phyloP scores from a whole-genome alignment of 2,888 invertebrate genomes.

The Athalia circularis region DNA sequence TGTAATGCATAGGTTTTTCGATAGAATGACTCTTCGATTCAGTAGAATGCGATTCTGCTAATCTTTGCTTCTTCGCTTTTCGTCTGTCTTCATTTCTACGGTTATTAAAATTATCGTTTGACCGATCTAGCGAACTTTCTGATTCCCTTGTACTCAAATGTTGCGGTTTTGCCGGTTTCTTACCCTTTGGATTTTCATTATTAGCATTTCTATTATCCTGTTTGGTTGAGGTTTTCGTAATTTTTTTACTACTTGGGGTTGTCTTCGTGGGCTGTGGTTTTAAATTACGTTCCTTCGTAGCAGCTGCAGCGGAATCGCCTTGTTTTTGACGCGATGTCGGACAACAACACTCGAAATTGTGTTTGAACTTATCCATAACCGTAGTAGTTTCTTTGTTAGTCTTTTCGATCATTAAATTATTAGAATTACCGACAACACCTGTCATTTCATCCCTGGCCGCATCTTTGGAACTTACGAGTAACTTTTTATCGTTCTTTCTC shows the following conservation, averaged over 20 bases:
- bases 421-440: neutral
- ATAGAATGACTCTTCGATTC: neutral
- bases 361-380: neutral
- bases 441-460: neutral
- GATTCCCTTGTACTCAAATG: neutral
- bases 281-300: neutral
- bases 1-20: neutral
- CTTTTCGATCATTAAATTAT: neutral
- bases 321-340: neutral
- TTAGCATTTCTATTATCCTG: too few relatives aligned
- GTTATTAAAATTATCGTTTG: neutral
- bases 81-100: neutral
- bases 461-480: too few relatives aligned
- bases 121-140: neutral
- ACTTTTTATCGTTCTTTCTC: too few relatives aligned
- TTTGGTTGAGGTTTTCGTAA: too few relatives aligned
- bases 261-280: neutral
- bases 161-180: neutral
- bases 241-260: too few relatives aligned
- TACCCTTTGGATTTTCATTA: too few relatives aligned
- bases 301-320: neutral
- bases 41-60: neutral
- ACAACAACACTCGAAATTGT: neutral
- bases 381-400: neutral
- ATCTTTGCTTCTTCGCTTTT: neutral